Base-by-base conservation (phyloP, 2,888 invertebrate species). In the Hemicrepidius hirtus region DNA sequence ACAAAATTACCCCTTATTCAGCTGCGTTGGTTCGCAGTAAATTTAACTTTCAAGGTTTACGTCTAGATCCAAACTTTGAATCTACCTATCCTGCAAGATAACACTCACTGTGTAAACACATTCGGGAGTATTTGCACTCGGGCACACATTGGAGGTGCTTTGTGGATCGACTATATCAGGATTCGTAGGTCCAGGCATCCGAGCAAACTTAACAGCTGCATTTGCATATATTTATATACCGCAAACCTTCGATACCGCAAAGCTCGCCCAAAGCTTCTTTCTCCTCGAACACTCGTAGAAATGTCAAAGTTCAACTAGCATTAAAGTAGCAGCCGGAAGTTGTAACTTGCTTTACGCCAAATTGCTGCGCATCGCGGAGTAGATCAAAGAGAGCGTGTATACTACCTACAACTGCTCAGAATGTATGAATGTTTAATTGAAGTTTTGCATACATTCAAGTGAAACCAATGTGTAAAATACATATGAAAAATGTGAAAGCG, bases 211-310 rank as follows among this genome's bases (percentile, higher is more conserved):
- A 71, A 72, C 40, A 68, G 63, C 55, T 63, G 68, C 59, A 68
- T 73, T 68, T 73, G 73, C 73, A 73, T 73, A 73, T 53, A 73
- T 73, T 73, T 68, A 64, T 73, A 63, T 28, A 37, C 35, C 28
- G 24, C 50, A 50, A n/a, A 18, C 55, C 55, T 53, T 46, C 72
- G 62, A 71, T 66, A 65, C 62, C 49, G 50, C 55, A 63, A 49
- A 67, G 67, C 41, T 68, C 37, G n/a, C 53, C 53, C 12, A 46
- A 40, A 21, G 20, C 21, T 57, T 35, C 59, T 57, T 46, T 28
- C 44, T 60, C 44, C 28, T 44, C 41, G 18, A 40, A 49, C 32
- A 35, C 24, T 21, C 46, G 18, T 6, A 21, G 32, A 62, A 66
- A 62, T 66, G 65, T 44, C 68, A 68, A 68, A 72, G 64, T 73